These are phyloP conservation scores for Spheniscus mendiculus DNA, from an alignment of 2,113 vertebrate genomes.

Conservation along the genomic window DNA sequence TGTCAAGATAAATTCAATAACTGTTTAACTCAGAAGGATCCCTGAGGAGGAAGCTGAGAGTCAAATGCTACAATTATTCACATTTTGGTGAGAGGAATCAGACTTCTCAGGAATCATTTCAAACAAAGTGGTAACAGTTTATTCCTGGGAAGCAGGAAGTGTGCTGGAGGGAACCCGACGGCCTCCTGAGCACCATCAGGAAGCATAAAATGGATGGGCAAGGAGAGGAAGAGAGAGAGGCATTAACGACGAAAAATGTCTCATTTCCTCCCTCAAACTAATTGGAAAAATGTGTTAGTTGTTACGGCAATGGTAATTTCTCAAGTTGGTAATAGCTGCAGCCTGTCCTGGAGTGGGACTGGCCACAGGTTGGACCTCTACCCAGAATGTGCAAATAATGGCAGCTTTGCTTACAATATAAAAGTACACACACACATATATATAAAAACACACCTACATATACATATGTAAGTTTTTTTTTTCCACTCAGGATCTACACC, in stretches of 20 bases:
- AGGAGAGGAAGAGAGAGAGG: conserved; percentile 51
- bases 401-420: neutral
- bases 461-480: neutral
- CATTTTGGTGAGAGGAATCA: conserved; percentile 39
- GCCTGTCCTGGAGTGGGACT: neutral
- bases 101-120: conserved; percentile 39
- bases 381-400: neutral
- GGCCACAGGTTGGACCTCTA: neutral
- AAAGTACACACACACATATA: neutral
- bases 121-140: conserved; percentile 16
- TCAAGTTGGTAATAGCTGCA: conserved; percentile 44
- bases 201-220: conserved; percentile 48
- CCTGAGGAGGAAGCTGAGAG: conserved; percentile 47
- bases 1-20: conserved; percentile 59
- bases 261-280: conserved; percentile 41
- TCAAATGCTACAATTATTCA: conserved; percentile 62
- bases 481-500: neutral
- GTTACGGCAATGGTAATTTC: conserved; percentile 41
- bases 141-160: conserved; percentile 41
- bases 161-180: neutral
- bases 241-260: conserved; percentile 66
- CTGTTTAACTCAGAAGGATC: conserved; percentile 50
- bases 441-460: neutral
- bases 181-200: conserved; percentile 43
- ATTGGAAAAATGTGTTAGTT: conserved; percentile 63